Base-by-base conservation (phyloP, 2,888 invertebrate genomes). In the Nebria brevicollis region DNA sequence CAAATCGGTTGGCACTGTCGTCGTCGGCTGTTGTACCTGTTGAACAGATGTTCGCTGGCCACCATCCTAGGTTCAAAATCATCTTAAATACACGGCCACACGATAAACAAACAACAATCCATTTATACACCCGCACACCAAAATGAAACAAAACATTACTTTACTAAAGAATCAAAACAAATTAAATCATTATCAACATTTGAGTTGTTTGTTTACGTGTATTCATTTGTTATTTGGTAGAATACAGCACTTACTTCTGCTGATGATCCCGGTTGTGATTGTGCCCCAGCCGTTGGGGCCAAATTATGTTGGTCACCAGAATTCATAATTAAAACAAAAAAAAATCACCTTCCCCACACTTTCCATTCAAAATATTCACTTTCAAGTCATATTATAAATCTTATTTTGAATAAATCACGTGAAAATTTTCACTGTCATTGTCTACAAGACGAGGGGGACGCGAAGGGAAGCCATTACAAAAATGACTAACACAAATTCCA, bases 361-460 rank as follows among this genome's bases (percentile, higher is more conserved):
- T 86, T 85, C 85, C 85, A 86, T 85, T 85, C 83, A 84, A 84
- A 84, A 86, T 83, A 84, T 81, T 79, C 81, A 81, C 77, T 77
- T 80, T 82, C 83, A 83, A 83, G 83, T 83, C 83, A 83, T 84
- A 84, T 82, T 82, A 82, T 75, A 76, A 82, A 81, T 82, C 81
- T 83, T 84, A 86, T 85, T 86, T 86, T 84, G 83, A 85, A 87
- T 86, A 85, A 85, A 88, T 88, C 88, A 89, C 87, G 88, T 88
- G 88, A 89, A 89, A 87, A 86, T 86, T 85, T 91, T 89, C 91
- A 91, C 91, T 92, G 92, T 92, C 92, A 92, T 89, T 90, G 91
- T 91, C 91, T 91, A 91, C 90, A 90, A 91, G 91, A 91, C 91
- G 92, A 91, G 92, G 92, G 93, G 92, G 92, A 92, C 92, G 92